Percentiles rank a stretch among this genome's conserved stretches.
phyloP scores from a whole-genome alignment of 2,888 invertebrate genomes.

The Silvanus unidentatus region DNA sequence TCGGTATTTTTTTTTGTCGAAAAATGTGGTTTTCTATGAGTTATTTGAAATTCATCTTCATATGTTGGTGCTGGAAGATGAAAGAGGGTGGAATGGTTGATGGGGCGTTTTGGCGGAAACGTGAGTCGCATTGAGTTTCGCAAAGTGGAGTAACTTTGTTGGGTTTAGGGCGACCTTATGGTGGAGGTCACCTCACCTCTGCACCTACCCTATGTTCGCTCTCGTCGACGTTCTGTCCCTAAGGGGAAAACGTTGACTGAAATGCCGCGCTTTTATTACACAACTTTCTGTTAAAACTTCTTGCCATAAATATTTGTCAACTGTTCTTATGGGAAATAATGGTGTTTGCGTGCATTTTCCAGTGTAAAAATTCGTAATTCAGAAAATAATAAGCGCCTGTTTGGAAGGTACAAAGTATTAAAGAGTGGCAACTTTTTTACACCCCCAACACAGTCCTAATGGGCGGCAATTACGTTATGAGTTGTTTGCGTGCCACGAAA shows the following conservation, averaged over 20 bases:
- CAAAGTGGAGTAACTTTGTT: constrained; percentile 45
- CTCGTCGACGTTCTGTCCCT: constrained; percentile 33
- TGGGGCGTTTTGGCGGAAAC: constrained; percentile 42
- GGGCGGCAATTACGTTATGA: constrained; percentile 43
- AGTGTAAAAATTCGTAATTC: too few species aligned
- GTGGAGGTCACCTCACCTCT: constrained; percentile 28
- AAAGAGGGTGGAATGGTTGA: constrained; percentile 35
- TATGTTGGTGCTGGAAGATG: constrained; percentile 1
- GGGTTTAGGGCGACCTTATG: constrained; percentile 43
- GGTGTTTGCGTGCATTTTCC: too few species aligned
- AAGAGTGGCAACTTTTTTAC: not conserved
- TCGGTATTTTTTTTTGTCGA: not conserved
- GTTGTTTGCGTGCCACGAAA: constrained; percentile 37
- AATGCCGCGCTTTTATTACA: too few species aligned
- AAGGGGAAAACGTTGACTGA: constrained; percentile 24
- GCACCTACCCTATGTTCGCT: constrained; percentile 16
- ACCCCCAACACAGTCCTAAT: constrained; percentile 14
- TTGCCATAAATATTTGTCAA: too few species aligned
- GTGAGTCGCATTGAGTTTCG: constrained; percentile 43
- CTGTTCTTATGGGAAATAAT: too few species aligned
- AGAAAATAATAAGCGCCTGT: too few species aligned
- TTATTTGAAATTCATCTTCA: not conserved
- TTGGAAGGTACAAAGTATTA: too few species aligned
- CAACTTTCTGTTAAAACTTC: too few species aligned
- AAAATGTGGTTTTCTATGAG: not conserved